Evolutionary conservation across 2,797 vertebrate genomes (phyloP).

Genomic region (Glossophaga mutica): DNA sequence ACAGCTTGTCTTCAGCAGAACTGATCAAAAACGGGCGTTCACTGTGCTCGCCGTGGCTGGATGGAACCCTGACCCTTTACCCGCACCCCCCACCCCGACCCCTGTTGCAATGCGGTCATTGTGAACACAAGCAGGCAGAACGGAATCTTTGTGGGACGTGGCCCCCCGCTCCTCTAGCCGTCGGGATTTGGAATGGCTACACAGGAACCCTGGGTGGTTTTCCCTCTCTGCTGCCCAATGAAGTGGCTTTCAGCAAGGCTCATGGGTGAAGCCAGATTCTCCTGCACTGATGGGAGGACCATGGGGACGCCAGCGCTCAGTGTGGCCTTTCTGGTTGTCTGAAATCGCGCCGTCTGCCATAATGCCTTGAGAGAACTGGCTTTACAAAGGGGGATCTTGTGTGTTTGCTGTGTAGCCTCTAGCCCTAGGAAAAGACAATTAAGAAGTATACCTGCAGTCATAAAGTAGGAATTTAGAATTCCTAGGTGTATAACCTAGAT

Average conservation of each 20-base stretch:
- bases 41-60: fast-evolving
- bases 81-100: neutral
- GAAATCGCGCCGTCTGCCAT: neutral
- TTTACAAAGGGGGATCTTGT: neutral
- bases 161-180: neutral
- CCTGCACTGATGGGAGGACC: neutral
- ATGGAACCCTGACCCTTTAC: neutral
- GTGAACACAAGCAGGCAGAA: neutral
- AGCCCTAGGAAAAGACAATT: neutral
- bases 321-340: neutral
- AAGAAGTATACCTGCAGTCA: neutral
- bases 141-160: neutral
- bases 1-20: neutral
- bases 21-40: too few relatives aligned
- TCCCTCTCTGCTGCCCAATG: neutral
- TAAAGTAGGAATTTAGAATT: neutral
- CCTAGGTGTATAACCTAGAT: neutral
- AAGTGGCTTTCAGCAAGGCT: neutral
- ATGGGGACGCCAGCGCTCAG: neutral
- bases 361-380: neutral
- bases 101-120: fast-evolving
- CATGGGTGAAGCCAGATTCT: neutral
- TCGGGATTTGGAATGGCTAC: neutral
- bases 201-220: neutral
- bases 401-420: neutral